Evolutionary conservation across 1,140 invertebrate species (phyloP).

Genomic region (Tachypleus tridentatus): DNA sequence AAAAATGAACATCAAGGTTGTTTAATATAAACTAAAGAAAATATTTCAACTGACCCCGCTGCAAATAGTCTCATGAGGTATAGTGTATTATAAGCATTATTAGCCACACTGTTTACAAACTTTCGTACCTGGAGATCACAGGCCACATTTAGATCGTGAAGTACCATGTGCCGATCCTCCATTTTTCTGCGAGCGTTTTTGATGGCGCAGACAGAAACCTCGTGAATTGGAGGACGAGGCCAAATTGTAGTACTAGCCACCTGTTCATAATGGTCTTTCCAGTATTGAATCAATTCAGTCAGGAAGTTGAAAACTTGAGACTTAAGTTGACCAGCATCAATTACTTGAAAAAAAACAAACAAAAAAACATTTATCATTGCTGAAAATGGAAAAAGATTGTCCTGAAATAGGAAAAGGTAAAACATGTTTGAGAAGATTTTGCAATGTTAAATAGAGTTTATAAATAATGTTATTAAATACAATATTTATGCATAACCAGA

Average conservation of each 20-base stretch:
- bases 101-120: background rate
- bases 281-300: constrained; percentile 54
- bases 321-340: constrained; percentile 34
- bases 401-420: background rate
- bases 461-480: too few relatives aligned
- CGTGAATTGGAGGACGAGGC: constrained; percentile 15
- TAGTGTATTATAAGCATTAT: too few relatives aligned
- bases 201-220: constrained; percentile 46
- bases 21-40: too few relatives aligned
- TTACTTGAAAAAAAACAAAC: background rate
- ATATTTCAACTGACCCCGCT: too few relatives aligned
- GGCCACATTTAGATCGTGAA: constrained; percentile 41
- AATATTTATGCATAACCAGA: background rate
- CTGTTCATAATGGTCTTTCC: constrained; percentile 25
- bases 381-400: background rate
- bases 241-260: constrained; percentile 34
- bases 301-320: constrained; percentile 53
- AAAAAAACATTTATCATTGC: constrained; percentile 6
- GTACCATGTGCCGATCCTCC: constrained; percentile 71
- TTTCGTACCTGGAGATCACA: constrained; percentile 35
- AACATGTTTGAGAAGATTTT: too few relatives aligned
- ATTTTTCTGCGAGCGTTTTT: constrained; percentile 68
- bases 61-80: too few relatives aligned
- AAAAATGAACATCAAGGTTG: too few relatives aligned
- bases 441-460: too few relatives aligned